Conservation (phyloP, 2,888 invertebrate species). For the Andrena bucephala region DNA sequence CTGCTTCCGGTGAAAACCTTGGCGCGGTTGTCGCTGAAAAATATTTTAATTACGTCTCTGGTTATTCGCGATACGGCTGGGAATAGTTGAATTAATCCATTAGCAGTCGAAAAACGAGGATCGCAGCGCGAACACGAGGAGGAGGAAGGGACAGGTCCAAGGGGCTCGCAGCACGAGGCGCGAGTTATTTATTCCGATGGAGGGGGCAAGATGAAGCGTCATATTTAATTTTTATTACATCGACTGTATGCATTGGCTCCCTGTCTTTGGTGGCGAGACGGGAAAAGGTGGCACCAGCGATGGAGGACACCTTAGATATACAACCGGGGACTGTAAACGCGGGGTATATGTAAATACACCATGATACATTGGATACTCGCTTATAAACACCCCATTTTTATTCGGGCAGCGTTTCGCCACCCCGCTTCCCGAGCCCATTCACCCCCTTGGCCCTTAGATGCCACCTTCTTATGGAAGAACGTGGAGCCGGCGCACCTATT, state of each 20-base stretch:
- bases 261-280: constrained; percentile 50
- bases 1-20: constrained; percentile 34
- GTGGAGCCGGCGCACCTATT: constrained; percentile 73
- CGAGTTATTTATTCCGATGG: constrained; percentile 77
- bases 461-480: constrained; percentile 38
- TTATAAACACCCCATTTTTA: constrained; percentile 86
- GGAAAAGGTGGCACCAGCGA: constrained; percentile 42
- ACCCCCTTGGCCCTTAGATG: constrained; percentile 57
- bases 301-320: constrained; percentile 70
- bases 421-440: constrained; percentile 63
- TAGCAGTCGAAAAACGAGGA: not conserved
- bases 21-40: constrained; percentile 21
- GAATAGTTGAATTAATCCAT: not conserved
- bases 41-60: constrained; percentile 35
- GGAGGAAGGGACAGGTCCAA: not conserved
- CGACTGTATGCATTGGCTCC: constrained; percentile 74
- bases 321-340: constrained; percentile 76
- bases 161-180: not conserved
- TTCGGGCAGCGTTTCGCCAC: constrained; percentile 82
- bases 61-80: not conserved
- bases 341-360: constrained; percentile 84
- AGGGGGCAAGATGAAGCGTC: constrained; percentile 76
- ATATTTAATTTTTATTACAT: constrained; percentile 85
- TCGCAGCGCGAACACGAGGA: not conserved
- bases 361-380: constrained; percentile 85